These are phyloP conservation scores for Malurus alboscapulatus DNA, from an alignment of 2,113 vertebrate species.

Conservation along the genomic window DNA sequence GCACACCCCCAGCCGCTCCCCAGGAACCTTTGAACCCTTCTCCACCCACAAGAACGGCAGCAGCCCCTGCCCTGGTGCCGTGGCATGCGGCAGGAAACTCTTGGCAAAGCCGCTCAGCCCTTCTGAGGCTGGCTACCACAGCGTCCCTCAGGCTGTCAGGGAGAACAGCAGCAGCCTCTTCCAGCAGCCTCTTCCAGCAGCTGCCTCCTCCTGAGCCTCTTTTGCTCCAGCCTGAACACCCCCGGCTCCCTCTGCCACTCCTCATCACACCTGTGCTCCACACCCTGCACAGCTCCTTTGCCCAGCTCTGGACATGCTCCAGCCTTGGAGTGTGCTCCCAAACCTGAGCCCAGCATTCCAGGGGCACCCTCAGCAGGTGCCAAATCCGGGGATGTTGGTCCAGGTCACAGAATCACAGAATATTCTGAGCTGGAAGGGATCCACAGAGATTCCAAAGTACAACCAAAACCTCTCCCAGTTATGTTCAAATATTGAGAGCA, in stretches of 20 bases:
- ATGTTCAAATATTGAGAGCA: not conserved
- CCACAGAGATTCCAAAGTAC: not conserved
- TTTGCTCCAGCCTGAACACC: not conserved
- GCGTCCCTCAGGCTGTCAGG: not conserved
- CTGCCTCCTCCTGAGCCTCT: not conserved
- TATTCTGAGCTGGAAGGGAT: too few species aligned
- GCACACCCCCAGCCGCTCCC: not conserved
- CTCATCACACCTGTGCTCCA: too few species aligned
- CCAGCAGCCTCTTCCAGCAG: not conserved
- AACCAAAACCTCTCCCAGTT: not conserved
- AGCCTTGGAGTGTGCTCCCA: too few species aligned
- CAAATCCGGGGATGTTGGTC: too few species aligned
- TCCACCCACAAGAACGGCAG: not conserved
- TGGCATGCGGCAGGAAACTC: not conserved
- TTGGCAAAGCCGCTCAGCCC: not conserved
- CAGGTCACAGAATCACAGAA: too few species aligned
- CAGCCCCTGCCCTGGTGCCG: not conserved
- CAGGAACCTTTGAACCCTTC: not conserved
- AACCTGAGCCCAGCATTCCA: too few species aligned
- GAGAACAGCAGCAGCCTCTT: not conserved
- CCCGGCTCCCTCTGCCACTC: not conserved
- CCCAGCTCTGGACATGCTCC: too few species aligned
- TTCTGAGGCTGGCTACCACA: not conserved
- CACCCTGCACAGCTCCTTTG: too few species aligned
- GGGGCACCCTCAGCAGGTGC: too few species aligned